Conservation (phyloP, 1,140 invertebrate species). For the Habropoda laboriosa region DNA sequence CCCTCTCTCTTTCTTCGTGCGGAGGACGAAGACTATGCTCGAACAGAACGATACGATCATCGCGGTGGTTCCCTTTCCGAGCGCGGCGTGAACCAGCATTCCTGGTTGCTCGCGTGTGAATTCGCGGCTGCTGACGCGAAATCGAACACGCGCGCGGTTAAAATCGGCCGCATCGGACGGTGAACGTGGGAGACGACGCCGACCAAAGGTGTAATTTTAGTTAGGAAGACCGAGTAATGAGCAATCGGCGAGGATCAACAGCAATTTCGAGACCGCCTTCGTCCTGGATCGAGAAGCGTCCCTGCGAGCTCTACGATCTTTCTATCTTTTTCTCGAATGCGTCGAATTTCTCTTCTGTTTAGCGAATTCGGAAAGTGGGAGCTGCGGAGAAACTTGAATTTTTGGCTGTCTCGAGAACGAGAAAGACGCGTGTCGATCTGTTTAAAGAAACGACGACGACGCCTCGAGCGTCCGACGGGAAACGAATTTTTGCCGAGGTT, state of each 20-base stretch:
- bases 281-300: not conserved
- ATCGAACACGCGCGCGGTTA: slow-evolving; percentile 15
- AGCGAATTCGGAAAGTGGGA: too few species aligned
- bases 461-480: slow-evolving; percentile 27
- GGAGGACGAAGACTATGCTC: not conserved
- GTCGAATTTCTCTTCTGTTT: not conserved
- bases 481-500: not conserved
- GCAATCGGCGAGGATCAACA: slow-evolving; percentile 76
- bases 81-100: slow-evolving; percentile 14
- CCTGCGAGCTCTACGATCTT: not conserved
- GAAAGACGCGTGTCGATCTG: not conserved
- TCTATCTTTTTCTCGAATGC: too few species aligned
- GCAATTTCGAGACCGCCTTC: slow-evolving; percentile 69
- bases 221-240: slow-evolving; percentile 75
- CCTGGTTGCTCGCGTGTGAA: not conserved
- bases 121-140: slow-evolving; percentile 8
- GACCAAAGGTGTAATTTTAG: slow-evolving; percentile 76
- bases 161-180: slow-evolving; percentile 34
- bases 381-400: too few species aligned
- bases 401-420: too few species aligned
- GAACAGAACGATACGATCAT: slow-evolving; percentile 29
- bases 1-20: not conserved
- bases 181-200: slow-evolving; percentile 71
- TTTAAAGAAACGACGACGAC: not conserved
- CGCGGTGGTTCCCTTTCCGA: not conserved